Evolutionary conservation across 2,888 invertebrate species (phyloP).

Genomic region (Myopa tessellatipennis): DNA sequence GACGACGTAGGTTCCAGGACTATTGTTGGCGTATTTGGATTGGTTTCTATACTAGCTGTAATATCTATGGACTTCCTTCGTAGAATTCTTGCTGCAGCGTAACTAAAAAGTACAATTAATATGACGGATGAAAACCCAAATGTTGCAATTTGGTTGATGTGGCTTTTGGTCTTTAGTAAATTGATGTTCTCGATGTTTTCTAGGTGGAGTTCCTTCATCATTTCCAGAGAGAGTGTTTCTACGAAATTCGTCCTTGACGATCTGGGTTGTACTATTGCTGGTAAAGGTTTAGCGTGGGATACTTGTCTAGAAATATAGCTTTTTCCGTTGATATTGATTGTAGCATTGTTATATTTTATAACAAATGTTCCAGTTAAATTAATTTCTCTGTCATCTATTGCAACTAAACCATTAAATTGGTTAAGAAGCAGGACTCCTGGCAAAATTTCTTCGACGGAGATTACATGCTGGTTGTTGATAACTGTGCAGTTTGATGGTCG

Average conservation of each 20-base stretch:
- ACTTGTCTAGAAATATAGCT: slow-evolving; percentile 34
- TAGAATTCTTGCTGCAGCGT: too few species aligned
- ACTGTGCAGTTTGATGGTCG: slow-evolving; percentile 37
- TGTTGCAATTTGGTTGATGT: not conserved
- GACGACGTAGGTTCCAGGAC: too few species aligned
- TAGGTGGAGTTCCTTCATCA: slow-evolving; percentile 43
- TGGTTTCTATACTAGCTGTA: not conserved
- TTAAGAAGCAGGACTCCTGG: slow-evolving; percentile 30
- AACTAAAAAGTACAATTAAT: too few species aligned
- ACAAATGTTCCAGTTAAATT: slow-evolving; percentile 35
- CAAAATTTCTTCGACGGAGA: too few species aligned
- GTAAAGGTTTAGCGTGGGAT: slow-evolving; percentile 32
- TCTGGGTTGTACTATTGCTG: slow-evolving; percentile 43
- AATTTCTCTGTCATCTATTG: not conserved
- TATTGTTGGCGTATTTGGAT: not conserved
- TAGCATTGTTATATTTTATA: slow-evolving; percentile 34
- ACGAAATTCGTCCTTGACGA: slow-evolving; percentile 23
- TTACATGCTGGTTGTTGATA: slow-evolving; percentile 15
- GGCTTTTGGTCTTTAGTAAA: not conserved
- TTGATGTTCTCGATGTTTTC: slow-evolving; percentile 36
- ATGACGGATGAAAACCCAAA: too few species aligned
- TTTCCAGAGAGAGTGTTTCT: slow-evolving; percentile 42
- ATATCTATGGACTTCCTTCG: not conserved
- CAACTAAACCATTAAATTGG: slow-evolving; percentile 38
- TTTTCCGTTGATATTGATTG: slow-evolving; percentile 38